Base-by-base conservation (phyloP, 2,888 invertebrate genomes). In the Amaurobius ferox region DNA sequence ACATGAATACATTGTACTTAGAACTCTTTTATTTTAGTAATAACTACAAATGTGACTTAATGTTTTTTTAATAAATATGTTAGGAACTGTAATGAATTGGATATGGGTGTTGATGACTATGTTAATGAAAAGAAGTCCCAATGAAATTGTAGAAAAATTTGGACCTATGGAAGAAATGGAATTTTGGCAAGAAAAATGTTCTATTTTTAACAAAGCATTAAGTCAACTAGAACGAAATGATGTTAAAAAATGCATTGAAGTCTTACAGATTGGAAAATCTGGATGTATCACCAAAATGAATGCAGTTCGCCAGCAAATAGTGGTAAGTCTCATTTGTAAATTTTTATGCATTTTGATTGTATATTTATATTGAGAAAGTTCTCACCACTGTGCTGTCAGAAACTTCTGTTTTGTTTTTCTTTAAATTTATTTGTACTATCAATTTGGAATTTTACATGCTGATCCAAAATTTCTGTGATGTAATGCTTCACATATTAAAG, bases 61-160 rank as follows among this genome's bases (percentile, higher is more conserved):
- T 9, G 7, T 28, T 1, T 26, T 61, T 13, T 1, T n/a, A n/a
- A n/a, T n/a, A n/a, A n/a, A n/a, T n/a, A 64, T 64, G 9, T 55
- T 48, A 86, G 85, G 66, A 62, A 61, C 79, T 73, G 85, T 86
- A 13, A 67, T 86, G 61, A 78, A 61, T 39, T 86, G 85, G 85
- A 44, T 86, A 40, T 78, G 67, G 73, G 5, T 73, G 28, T n/a
- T 86, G 5, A 68, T 68, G n/a, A 40, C 29, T 28, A 40, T 73
- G n/a, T 29, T 86, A n/a, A 86, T 74, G 73, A 78, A 78, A 28
- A n/a, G 23, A 48, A 44, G 68, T 13, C n/a, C 23, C 32, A 30
- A 29, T 23, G 61, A 67, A 28, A 30, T 1, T n/a, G 13, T 1
- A 26, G 73, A 73, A 28, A 66, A 66, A 23, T 40, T 9, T 73